phyloP scores from a whole-genome alignment of 2,113 vertebrate genomes.

The Hippocampus guttulatus region DNA sequence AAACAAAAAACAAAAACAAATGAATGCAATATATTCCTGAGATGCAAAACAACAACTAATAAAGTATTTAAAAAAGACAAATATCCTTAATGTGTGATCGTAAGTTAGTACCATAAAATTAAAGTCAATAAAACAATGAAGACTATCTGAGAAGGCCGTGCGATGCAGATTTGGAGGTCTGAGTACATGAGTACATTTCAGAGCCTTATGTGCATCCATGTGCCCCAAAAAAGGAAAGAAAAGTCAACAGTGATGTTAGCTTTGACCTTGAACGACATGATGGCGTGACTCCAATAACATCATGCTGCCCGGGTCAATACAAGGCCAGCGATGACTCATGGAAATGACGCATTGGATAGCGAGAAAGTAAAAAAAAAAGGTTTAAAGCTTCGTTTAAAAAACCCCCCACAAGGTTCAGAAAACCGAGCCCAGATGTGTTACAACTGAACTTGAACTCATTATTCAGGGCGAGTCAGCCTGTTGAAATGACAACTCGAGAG shows the following conservation, averaged over 20 bases:
- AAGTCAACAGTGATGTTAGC: background rate
- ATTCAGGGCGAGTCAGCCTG: constrained; percentile 29
- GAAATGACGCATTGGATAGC: constrained; percentile 10
- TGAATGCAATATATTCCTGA: constrained; percentile 68
- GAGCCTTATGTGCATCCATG: constrained; percentile 19
- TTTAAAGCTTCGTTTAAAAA: constrained; percentile 62
- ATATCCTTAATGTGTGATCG: constrained; percentile 36
- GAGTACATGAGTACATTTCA: background rate
- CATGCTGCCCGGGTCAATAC: constrained; percentile 36
- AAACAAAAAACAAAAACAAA: constrained; percentile 31
- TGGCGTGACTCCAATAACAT: background rate
- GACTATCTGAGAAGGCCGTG: background rate
- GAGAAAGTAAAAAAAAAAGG: constrained; percentile 20
- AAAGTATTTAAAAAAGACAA: constrained; percentile 11
- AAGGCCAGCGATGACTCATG: constrained; percentile 26
- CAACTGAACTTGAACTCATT: constrained; percentile 36
- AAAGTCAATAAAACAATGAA: background rate
- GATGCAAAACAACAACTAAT: constrained; percentile 57
- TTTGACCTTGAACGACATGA: background rate
- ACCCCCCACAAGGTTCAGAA: constrained; percentile 19
- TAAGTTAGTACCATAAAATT: background rate
- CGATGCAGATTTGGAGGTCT: background rate
- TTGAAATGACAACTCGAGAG: constrained; percentile 33
- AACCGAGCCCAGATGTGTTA: constrained; percentile 19
- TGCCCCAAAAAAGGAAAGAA: background rate